Conservation (phyloP, 2,113 vertebrate genomes). For the Ceyx melanurus region DNA sequence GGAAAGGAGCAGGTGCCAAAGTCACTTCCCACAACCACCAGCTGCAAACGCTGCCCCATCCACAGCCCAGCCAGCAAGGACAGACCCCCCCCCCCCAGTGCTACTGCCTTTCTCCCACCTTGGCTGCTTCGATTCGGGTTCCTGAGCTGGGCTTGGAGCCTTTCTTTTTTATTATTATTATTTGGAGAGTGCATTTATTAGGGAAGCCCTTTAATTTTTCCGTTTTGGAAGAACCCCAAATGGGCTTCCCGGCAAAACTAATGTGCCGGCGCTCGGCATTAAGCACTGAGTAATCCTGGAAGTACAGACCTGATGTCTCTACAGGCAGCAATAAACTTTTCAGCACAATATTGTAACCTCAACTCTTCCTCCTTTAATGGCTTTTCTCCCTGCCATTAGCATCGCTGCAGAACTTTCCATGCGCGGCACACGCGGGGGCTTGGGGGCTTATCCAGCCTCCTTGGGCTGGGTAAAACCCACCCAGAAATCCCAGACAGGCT, state of each 20-base stretch:
- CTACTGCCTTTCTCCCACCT: background rate
- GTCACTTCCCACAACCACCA: background rate
- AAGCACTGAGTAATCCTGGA: slow-evolving; percentile 77
- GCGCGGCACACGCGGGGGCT: background rate
- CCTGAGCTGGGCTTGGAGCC: background rate
- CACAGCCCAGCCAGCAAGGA: background rate
- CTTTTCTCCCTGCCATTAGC: slow-evolving; percentile 73
- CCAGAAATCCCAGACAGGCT: background rate
- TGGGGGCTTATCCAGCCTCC: background rate
- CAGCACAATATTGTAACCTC: slow-evolving; percentile 75
- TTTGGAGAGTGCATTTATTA: slow-evolving; percentile 46
- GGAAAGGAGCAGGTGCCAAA: background rate
- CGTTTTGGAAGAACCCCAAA: slow-evolving; percentile 77
- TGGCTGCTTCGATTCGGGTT: background rate
- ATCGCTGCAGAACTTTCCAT: slow-evolving; percentile 45
- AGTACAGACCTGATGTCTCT: slow-evolving; percentile 78
- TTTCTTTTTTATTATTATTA: background rate
- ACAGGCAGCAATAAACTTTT: slow-evolving; percentile 77
- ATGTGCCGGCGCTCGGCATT: slow-evolving; percentile 66
- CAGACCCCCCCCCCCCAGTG: too few relatives aligned
- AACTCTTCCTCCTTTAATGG: slow-evolving; percentile 79
- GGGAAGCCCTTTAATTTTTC: slow-evolving; percentile 71
- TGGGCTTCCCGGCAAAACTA: slow-evolving; percentile 74
- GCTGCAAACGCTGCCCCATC: background rate
- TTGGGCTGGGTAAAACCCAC: accelerated